phyloP scores from a whole-genome alignment of 2,113 vertebrate genomes.

The Numida meleagris region DNA sequence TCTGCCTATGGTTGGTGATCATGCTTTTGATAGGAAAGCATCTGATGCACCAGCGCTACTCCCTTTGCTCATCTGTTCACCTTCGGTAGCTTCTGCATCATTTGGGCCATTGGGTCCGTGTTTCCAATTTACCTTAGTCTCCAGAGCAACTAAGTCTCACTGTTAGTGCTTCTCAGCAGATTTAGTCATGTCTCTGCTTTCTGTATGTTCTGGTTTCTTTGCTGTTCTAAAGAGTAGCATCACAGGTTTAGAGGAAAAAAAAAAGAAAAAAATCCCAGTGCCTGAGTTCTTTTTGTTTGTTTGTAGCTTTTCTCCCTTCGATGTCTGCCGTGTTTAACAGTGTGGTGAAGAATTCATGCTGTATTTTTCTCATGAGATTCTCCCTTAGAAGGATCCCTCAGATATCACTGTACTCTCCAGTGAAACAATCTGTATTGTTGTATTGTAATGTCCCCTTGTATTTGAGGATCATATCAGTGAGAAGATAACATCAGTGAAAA shows the following conservation, averaged over 20 bases:
- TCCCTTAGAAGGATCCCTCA: not conserved
- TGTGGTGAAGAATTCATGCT: not conserved
- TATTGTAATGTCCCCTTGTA: too few relatives aligned
- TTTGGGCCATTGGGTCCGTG: not conserved
- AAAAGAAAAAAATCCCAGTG: not conserved
- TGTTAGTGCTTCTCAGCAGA: not conserved
- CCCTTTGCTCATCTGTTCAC: not conserved
- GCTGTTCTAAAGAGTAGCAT: not conserved
- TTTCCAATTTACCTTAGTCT: not conserved
- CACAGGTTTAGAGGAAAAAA: not conserved
- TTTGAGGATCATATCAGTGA: not conserved
- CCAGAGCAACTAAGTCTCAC: constrained; percentile 12
- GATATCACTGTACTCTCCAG: not conserved
- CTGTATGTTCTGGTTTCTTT: not conserved
- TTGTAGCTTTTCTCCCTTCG: not conserved
- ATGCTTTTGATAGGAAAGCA: not conserved
- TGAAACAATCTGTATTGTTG: too few relatives aligned
- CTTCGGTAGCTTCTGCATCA: not conserved
- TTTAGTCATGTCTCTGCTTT: not conserved
- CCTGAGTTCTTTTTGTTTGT: not conserved
- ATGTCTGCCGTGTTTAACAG: not conserved
- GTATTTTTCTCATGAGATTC: not conserved
- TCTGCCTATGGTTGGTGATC: not conserved
- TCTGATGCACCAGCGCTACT: not conserved
- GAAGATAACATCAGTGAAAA: not conserved